Conservation (phyloP, 2,113 vertebrate species). For the Perca flavescens region DNA sequence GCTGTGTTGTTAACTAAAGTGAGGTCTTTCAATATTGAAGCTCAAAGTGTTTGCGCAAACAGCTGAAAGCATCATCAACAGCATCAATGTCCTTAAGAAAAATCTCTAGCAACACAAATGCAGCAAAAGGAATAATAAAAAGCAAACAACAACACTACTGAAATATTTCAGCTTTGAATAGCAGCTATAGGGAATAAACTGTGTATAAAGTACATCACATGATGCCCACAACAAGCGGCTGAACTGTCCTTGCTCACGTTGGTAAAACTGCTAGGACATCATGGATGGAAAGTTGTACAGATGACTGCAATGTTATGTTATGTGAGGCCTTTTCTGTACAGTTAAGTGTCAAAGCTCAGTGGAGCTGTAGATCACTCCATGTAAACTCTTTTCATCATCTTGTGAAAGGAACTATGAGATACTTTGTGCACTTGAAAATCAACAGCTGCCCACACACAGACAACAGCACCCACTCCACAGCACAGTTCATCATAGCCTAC, state of each 20-base stretch:
- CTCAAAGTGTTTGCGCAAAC: not conserved
- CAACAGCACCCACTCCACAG: not conserved
- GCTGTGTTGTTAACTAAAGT: not conserved
- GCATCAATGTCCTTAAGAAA: not conserved
- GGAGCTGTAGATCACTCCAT: not conserved
- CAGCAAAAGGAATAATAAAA: not conserved
- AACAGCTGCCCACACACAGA: conserved; percentile 7
- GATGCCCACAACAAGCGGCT: not conserved
- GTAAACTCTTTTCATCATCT: not conserved
- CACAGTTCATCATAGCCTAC: not conserved
- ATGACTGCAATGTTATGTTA: not conserved
- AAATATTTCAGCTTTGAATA: not conserved
- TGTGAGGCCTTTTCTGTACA: not conserved
- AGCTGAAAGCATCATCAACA: not conserved
- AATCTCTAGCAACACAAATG: not conserved
- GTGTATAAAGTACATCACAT: not conserved
- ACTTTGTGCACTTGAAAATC: not conserved
- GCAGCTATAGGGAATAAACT: not conserved
- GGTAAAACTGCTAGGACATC: not conserved
- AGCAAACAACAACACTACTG: not conserved
- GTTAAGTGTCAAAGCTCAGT: not conserved
- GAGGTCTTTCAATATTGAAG: not conserved
- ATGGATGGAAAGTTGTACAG: not conserved
- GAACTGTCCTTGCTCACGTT: not conserved
- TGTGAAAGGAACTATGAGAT: too few relatives aligned